Conservation (phyloP, 2,113 vertebrate species). For the Anser brachyrhynchus region DNA sequence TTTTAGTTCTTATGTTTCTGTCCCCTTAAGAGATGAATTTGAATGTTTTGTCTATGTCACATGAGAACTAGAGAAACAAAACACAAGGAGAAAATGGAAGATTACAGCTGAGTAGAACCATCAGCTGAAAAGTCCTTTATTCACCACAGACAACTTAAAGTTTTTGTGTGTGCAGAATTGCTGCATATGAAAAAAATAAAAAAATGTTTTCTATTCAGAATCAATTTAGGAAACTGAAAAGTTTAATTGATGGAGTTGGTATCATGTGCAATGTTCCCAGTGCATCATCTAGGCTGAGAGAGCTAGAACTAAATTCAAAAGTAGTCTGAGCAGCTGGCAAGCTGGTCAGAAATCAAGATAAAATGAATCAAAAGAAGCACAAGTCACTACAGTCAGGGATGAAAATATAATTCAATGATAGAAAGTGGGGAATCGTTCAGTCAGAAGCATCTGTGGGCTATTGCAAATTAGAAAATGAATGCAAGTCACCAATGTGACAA, state of each 20-base stretch:
- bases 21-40: neutral
- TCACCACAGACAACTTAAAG: neutral
- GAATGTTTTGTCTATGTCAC: neutral
- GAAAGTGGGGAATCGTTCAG: neutral
- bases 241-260: neutral
- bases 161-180: neutral
- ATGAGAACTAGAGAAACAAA: neutral
- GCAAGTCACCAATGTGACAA: neutral
- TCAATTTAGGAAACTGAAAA: neutral
- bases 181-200: neutral
- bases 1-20: constrained; percentile 17
- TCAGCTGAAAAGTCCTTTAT: neutral
- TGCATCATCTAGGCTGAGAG: neutral
- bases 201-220: neutral
- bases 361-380: neutral
- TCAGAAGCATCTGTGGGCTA: neutral
- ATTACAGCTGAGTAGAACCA: neutral
- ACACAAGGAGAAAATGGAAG: neutral
- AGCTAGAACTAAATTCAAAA: constrained; percentile 20
- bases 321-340: neutral
- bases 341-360: neutral
- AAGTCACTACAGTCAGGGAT: neutral
- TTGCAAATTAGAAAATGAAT: neutral
- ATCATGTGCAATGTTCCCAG: constrained; percentile 25
- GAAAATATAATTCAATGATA: neutral